Evolutionary conservation across 2,797 vertebrate genomes (phyloP).

Genomic region (Furcifer pardalis): DNA sequence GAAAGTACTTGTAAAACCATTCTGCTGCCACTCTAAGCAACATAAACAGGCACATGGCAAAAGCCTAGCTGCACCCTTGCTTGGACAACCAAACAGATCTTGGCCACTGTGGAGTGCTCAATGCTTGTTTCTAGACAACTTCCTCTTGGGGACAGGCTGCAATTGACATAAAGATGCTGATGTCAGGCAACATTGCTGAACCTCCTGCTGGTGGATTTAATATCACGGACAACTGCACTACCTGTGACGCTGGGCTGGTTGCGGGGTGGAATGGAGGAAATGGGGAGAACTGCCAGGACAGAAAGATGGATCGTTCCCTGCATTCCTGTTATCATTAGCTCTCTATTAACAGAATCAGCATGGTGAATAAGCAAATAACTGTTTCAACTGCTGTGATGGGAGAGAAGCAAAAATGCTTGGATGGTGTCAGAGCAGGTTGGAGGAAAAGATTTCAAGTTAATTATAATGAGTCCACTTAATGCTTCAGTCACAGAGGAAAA

Average conservation of each 20-base stretch:
- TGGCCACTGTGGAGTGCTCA: not conserved
- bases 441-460: conserved; percentile 16
- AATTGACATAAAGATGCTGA: conserved; percentile 10
- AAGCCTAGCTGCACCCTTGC: not conserved
- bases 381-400: not conserved
- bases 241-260: fast-evolving
- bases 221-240: conserved; percentile 20
- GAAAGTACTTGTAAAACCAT: conserved; percentile 29
- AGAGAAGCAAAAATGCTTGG: conserved; percentile 17
- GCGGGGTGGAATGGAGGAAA: not conserved
- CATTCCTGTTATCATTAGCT: conserved; percentile 19
- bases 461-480: not conserved
- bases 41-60: not conserved
- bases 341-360: conserved; percentile 12
- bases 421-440: conserved; percentile 3
- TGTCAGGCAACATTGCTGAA: not conserved
- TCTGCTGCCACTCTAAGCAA: conserved; percentile 14
- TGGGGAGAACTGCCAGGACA: not conserved
- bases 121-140: not conserved
- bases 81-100: conserved; percentile 7
- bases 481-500: not conserved
- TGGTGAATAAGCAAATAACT: conserved; percentile 18
- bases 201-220: conserved; percentile 15
- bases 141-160: not conserved
- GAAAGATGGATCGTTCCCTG: conserved; percentile 8